Evolutionary conservation across 1,140 invertebrate species (phyloP).

Genomic region (Zaprionus camerounensis): DNA sequence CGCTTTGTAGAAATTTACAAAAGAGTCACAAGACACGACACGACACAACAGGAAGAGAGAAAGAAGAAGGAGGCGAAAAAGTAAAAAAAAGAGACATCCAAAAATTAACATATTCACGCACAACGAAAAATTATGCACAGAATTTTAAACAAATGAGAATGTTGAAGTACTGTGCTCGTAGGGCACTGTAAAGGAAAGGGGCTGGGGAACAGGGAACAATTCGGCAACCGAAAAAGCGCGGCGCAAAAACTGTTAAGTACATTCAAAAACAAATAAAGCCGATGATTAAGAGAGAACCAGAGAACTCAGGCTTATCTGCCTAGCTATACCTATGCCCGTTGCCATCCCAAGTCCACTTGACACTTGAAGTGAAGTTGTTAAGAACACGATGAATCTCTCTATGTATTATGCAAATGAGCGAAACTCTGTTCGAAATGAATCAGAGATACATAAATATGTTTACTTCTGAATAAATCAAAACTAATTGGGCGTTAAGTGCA

Average conservation of each 20-base stretch:
- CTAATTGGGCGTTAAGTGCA: conserved; percentile 74
- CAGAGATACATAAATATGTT: neutral
- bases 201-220: neutral
- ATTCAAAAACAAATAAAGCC: conserved; percentile 75
- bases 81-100: conserved; percentile 23
- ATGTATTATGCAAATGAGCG: conserved; percentile 31
- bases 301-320: conserved; percentile 4
- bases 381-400: conserved; percentile 11
- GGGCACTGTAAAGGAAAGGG: neutral
- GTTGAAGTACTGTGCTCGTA: conserved; percentile 4
- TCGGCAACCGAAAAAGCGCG: conserved; percentile 29
- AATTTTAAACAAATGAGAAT: conserved; percentile 71
- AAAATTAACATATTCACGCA: conserved; percentile 54
- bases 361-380: conserved; percentile 60
- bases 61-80: conserved; percentile 31
- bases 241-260: conserved; percentile 65
- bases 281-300: conserved; percentile 45
- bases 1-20: conserved; percentile 44
- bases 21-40: conserved; percentile 26
- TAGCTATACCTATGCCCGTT: conserved; percentile 1
- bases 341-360: conserved; percentile 56
- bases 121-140: conserved; percentile 53
- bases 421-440: conserved; percentile 8
- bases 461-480: conserved; percentile 12
- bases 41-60: conserved; percentile 25